Conservation (phyloP, 1,140 invertebrate species). For the Hesperophylax magnus region DNA sequence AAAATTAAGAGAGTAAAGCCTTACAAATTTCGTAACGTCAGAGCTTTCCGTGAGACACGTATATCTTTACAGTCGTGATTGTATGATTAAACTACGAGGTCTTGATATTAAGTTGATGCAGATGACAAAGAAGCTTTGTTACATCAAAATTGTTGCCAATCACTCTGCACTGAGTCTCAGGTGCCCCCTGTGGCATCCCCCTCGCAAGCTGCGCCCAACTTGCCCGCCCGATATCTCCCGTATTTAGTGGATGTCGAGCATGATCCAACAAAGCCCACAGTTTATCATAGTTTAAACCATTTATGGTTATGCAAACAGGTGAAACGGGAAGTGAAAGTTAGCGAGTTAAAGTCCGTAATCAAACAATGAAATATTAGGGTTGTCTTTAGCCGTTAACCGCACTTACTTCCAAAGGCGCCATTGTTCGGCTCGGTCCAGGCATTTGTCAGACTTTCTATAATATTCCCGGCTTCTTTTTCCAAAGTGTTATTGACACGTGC, state of each 20-base stretch:
- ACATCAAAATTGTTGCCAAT: too few relatives aligned
- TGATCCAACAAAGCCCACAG: neutral
- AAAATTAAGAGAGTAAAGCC: too few relatives aligned
- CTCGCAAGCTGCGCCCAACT: too few relatives aligned
- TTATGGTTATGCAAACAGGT: constrained; percentile 37
- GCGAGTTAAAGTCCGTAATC: constrained; percentile 15
- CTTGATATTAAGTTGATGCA: too few relatives aligned
- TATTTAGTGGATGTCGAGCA: neutral
- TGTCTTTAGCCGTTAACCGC: neutral
- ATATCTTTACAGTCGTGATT: too few relatives aligned
- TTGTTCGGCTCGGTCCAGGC: neutral
- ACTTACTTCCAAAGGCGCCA: neutral
- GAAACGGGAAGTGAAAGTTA: constrained; percentile 18
- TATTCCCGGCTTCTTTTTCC: neutral
- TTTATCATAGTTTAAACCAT: constrained; percentile 38
- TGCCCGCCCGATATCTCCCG: too few relatives aligned
- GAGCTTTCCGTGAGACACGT: too few relatives aligned
- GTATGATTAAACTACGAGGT: too few relatives aligned
- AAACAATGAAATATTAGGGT: constrained; percentile 27
- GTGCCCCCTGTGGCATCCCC: too few relatives aligned
- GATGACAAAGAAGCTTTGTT: too few relatives aligned
- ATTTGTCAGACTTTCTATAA: constrained; percentile 19
- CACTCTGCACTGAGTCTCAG: too few relatives aligned
- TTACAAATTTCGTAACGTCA: too few relatives aligned
- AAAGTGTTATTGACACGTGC: neutral